Evolutionary conservation across 2,113 vertebrate species (phyloP).

Genomic region (Pangasianodon gigas): DNA sequence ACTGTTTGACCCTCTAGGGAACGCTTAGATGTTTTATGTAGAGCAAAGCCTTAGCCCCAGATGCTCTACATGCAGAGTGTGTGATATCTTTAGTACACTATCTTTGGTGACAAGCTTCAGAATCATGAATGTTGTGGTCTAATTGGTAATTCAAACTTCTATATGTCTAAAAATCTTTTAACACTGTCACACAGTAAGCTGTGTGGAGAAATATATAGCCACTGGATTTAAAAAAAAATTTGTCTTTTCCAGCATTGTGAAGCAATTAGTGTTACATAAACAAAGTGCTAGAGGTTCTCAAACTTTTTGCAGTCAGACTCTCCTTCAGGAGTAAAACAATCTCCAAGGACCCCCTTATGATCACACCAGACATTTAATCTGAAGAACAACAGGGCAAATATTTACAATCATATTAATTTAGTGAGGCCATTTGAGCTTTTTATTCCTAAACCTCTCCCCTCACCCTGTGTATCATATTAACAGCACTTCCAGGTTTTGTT

Average conservation of each 20-base stretch:
- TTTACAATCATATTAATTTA: not conserved
- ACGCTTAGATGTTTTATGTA: not conserved
- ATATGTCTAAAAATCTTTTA: not conserved
- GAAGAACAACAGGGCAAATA: not conserved
- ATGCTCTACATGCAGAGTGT: not conserved
- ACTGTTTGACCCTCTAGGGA: not conserved
- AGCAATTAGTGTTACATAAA: not conserved
- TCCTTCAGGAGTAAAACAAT: not conserved
- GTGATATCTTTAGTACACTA: not conserved
- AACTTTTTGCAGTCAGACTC: not conserved
- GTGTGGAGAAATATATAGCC: not conserved
- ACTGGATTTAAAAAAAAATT: too few relatives aligned
- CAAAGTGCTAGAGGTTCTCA: not conserved
- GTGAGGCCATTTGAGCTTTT: too few relatives aligned
- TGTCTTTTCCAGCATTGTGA: not conserved
- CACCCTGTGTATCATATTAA: not conserved
- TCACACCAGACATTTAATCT: not conserved
- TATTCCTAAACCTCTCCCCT: not conserved
- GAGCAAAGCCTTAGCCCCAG: not conserved
- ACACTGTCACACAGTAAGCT: not conserved
- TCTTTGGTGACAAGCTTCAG: not conserved
- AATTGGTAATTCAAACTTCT: not conserved
- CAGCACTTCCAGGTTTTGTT: not conserved
- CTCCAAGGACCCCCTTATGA: not conserved
- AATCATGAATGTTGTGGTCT: not conserved